A percentile compares a stretch with the other conserved stretches of the same genome.
Conservation (phyloP, 2,797 vertebrate genomes). For the Smutsia temminckii region DNA sequence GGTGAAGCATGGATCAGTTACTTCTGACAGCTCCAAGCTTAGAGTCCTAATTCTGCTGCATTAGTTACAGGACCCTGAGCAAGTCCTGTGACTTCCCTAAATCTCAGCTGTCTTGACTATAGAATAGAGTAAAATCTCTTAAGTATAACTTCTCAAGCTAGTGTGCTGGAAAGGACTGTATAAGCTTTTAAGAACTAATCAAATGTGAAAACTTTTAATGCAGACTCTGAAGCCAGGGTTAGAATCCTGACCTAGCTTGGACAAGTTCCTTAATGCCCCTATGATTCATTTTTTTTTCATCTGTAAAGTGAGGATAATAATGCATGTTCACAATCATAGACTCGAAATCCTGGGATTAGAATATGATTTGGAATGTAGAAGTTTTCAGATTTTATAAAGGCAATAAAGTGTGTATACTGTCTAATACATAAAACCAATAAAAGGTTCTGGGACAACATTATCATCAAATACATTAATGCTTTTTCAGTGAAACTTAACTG, state of each 20-base stretch:
- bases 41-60: neutral
- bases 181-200: neutral
- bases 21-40: neutral
- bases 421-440: neutral
- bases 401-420: neutral
- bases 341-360: conserved; percentile 31
- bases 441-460: neutral
- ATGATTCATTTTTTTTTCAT: neutral
- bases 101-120: neutral
- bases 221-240: neutral
- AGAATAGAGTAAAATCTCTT: conserved; percentile 7
- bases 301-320: neutral
- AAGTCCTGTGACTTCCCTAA: neutral
- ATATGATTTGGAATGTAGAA: neutral
- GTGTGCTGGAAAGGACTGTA: neutral
- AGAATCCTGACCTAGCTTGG: neutral
- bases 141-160: neutral
- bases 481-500: neutral
- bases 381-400: neutral
- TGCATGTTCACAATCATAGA: neutral
- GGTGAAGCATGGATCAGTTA: neutral
- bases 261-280: neutral
- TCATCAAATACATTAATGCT: neutral
- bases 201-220: neutral
- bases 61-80: neutral